These are phyloP conservation scores for Micoletzkya japonica DNA, from an alignment of 2,888 invertebrate species.

Conservation along the genomic window DNA sequence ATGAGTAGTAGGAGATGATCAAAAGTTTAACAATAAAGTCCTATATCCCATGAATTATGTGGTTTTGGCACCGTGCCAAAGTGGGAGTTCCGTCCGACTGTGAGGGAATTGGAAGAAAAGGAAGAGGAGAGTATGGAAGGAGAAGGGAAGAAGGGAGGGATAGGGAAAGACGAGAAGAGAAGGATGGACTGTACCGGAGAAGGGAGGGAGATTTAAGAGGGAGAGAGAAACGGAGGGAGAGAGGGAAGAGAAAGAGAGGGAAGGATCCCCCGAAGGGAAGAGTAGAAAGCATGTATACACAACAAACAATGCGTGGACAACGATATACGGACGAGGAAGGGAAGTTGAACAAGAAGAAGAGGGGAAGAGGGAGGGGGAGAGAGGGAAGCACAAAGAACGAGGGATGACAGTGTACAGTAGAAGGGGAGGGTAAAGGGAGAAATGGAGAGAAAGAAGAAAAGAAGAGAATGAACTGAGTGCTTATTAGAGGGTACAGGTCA, in stretches of 20 bases:
- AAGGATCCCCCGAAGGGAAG: neutral
- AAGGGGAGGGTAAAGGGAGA: slow-evolving; percentile 16
- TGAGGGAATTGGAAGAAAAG: neutral
- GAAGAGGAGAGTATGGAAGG: neutral
- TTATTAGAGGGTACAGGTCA: neutral
- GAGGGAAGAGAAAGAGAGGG: neutral
- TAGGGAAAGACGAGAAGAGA: neutral
- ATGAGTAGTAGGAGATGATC: no score
- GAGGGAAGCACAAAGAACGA: neutral
- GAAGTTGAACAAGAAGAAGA: neutral
- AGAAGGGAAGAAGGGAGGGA: neutral
- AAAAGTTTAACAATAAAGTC: no score
- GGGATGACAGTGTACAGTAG: neutral
- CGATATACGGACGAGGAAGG: neutral
- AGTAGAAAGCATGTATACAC: neutral
- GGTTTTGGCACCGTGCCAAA: no score
- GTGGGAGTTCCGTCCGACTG: no score
- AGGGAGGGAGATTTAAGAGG: neutral
- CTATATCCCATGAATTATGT: no score
- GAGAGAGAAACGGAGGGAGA: slow-evolving; percentile 4
- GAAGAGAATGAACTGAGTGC: neutral
- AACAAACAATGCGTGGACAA: no score
- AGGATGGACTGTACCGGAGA: no score
- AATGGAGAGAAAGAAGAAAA: slow-evolving; percentile 2
- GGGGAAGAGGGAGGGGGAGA: neutral